These are phyloP conservation scores for Nephila pilipes DNA, from an alignment of 1,140 invertebrate genomes.

Conservation along the genomic window DNA sequence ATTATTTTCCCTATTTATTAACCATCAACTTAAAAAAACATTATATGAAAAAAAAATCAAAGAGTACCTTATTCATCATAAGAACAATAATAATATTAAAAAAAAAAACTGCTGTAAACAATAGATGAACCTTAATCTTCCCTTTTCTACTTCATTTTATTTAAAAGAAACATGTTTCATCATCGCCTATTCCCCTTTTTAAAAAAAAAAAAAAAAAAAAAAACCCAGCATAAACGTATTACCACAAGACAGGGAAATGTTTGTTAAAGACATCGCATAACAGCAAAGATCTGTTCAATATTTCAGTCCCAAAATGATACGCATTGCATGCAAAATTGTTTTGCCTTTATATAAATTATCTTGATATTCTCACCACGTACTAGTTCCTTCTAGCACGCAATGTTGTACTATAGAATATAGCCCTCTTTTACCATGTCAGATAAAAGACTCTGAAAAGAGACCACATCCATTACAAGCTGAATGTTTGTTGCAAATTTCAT, in stretches of 20 bases:
- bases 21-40: too few species aligned
- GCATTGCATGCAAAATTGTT: neutral
- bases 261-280: neutral
- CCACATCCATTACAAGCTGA: slow-evolving; percentile 1
- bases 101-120: too few species aligned
- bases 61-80: too few species aligned
- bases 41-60: too few species aligned
- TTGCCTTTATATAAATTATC: neutral
- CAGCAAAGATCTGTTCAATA: neutral
- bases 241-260: neutral
- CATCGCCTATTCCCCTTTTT: too few species aligned
- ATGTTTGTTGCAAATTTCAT: slow-evolving; percentile 42
- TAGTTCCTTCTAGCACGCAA: slow-evolving; percentile 7
- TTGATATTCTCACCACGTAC: slow-evolving; percentile 14
- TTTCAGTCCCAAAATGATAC: neutral
- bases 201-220: neutral
- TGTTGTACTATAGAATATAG: neutral
- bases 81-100: too few species aligned
- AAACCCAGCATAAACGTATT: neutral
- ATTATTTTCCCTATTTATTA: too few species aligned
- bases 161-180: too few species aligned
- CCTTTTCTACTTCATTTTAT: too few species aligned
- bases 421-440: slow-evolving; percentile 13
- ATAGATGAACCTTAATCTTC: too few species aligned
- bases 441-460: slow-evolving; percentile 39